These are phyloP conservation scores for Onychostoma macrolepis DNA, from an alignment of 2,113 vertebrate genomes.

Conservation along the genomic window DNA sequence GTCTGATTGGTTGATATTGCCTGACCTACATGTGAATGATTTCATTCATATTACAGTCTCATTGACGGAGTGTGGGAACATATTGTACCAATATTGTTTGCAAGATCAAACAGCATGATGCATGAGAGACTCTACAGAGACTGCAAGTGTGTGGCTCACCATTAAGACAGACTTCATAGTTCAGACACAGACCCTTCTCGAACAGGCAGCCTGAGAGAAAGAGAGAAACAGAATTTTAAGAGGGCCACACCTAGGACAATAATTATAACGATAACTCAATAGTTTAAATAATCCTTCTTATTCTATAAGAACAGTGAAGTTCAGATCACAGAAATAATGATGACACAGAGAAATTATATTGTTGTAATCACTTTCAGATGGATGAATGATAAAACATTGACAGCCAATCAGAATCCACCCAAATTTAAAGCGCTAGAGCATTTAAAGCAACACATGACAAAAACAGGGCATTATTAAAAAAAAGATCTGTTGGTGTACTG, in stretches of 20 bases:
- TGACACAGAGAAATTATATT: neutral
- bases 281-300: neutral
- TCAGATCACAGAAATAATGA: neutral
- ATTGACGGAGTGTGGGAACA: neutral
- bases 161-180: constrained; percentile 88
- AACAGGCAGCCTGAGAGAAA: constrained; percentile 86
- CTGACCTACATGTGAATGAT: neutral
- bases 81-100: too few species aligned
- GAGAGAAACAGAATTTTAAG: neutral
- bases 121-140: too few species aligned
- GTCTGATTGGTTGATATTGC: neutral
- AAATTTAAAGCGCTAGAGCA: neutral
- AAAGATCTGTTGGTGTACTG: neutral
- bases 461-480: too few species aligned
- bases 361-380: neutral
- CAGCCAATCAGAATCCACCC: neutral
- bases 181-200: constrained; percentile 83
- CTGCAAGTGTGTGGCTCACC: constrained; percentile 79
- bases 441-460: neutral
- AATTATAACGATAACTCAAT: neutral
- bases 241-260: neutral
- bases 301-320: neutral
- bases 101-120: too few species aligned
- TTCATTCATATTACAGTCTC: neutral
- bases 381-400: neutral